phyloP scores from a whole-genome alignment of 2,113 vertebrate genomes.

The Perca fluviatilis region DNA sequence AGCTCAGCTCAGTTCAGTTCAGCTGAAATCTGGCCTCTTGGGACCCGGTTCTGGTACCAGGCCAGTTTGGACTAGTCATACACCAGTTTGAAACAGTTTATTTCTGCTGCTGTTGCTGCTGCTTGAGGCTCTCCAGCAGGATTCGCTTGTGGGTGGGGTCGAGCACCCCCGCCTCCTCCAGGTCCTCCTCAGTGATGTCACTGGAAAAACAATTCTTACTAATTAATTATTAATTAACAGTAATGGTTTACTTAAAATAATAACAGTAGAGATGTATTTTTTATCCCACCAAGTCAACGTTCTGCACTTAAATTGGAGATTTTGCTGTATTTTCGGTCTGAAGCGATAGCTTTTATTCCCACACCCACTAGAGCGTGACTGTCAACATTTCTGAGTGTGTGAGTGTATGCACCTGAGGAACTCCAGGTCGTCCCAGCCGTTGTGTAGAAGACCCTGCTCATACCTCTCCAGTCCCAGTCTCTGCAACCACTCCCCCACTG shows the following conservation, averaged over 20 bases:
- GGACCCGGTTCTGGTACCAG: constrained; percentile 29
- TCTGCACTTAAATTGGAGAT: background rate
- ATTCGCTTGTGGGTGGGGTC: constrained; percentile 92
- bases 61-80: constrained; percentile 44
- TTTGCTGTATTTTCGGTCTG: background rate
- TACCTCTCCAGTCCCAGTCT: constrained; percentile 92
- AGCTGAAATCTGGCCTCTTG: constrained; percentile 42
- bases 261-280: background rate
- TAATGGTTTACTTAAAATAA: background rate
- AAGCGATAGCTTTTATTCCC: background rate
- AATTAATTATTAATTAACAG: background rate
- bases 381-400: background rate
- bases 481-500: constrained; percentile 93
- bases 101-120: constrained; percentile 83
- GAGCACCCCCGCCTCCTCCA: constrained; percentile 94
- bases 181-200: constrained; percentile 96
- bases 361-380: background rate
- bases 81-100: constrained; percentile 51
- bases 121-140: constrained; percentile 91
- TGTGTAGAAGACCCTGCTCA: constrained; percentile 93
- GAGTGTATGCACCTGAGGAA: constrained; percentile 90
- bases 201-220: constrained; percentile 74
- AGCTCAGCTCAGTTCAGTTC: constrained; percentile 53
- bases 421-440: constrained; percentile 98
- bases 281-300: background rate